These are phyloP conservation scores for Hyppa rectilinea DNA, from an alignment of 2,888 invertebrate species.

Conservation along the genomic window DNA sequence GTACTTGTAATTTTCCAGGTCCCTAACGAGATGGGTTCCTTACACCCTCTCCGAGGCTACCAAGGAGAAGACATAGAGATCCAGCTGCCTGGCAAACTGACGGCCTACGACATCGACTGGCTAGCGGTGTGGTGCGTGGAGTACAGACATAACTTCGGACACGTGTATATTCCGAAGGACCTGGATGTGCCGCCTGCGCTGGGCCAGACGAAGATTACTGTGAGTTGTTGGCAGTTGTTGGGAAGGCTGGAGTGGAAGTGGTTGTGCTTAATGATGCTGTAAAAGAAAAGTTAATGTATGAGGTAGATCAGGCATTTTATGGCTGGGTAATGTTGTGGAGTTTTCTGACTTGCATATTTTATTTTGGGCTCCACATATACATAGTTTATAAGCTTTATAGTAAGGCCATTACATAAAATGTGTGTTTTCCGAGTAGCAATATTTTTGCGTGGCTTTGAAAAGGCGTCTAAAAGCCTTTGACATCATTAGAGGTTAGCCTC, in stretches of 20 bases:
- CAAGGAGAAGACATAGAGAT: constrained; percentile 98
- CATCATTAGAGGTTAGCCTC: not conserved
- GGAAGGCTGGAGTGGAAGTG: not conserved
- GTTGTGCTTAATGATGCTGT: not conserved
- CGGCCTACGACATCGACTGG: constrained; percentile 98
- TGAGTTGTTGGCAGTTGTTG: constrained; percentile 83
- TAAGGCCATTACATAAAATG: no score
- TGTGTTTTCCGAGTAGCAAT: not conserved
- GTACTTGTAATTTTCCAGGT: constrained; percentile 92
- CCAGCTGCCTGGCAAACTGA: constrained; percentile 95
- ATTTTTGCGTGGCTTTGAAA: not conserved
- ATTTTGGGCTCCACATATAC: no score
- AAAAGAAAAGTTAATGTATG: not conserved
- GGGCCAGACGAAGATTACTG: constrained; percentile 97
- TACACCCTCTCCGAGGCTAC: constrained; percentile 95
- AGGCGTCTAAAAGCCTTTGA: not conserved
- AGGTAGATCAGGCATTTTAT: not conserved
- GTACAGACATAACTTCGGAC: constrained; percentile 97
- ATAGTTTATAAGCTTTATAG: no score
- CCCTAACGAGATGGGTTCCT: constrained; percentile 96
- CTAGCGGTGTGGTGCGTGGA: constrained; percentile 97
- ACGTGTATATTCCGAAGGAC: constrained; percentile 96
- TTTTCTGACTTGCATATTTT: not conserved
- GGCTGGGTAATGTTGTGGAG: not conserved
- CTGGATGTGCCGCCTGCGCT: constrained; percentile 97